Percentiles rank a stretch among this genome's conserved stretches.
Evolutionary conservation across 2,113 vertebrate species (phyloP).

Genomic region (Octodon degus): DNA sequence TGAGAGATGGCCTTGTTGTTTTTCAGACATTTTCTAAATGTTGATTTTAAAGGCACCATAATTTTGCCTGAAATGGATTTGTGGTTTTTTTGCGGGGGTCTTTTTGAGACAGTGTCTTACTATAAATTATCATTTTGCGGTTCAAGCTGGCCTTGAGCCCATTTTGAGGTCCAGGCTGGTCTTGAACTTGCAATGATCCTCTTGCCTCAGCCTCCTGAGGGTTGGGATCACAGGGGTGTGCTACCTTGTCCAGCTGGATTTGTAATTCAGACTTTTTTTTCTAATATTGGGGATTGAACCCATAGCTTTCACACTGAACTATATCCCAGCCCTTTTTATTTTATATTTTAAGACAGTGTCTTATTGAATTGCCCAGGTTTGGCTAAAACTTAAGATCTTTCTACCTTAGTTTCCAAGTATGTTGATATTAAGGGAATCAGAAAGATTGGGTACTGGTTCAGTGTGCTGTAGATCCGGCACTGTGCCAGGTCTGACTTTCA

Average conservation of each 20-base stretch:
- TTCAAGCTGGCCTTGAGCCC: too few relatives aligned
- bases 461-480: neutral
- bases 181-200: too few relatives aligned
- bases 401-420: neutral
- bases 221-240: too few relatives aligned
- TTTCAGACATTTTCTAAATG: neutral
- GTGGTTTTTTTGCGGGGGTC: neutral
- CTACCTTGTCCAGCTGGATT: neutral
- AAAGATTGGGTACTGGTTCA: constrained; percentile 17
- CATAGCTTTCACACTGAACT: neutral
- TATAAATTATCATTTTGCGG: too few relatives aligned
- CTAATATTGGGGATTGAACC: neutral
- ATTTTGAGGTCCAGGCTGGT: too few relatives aligned
- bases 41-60: neutral
- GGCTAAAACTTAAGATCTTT: neutral
- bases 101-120: too few relatives aligned
- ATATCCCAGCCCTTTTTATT: neutral
- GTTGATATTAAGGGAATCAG: neutral
- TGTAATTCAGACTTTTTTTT: constrained; percentile 41
- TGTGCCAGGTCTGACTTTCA: neutral
- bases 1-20: neutral
- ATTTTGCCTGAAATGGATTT: constrained; percentile 47
- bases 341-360: neutral
- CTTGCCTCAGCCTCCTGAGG: too few relatives aligned
- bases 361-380: neutral